phyloP scores from a whole-genome alignment of 1,140 invertebrate species.

The Oreohelix idahoensis region DNA sequence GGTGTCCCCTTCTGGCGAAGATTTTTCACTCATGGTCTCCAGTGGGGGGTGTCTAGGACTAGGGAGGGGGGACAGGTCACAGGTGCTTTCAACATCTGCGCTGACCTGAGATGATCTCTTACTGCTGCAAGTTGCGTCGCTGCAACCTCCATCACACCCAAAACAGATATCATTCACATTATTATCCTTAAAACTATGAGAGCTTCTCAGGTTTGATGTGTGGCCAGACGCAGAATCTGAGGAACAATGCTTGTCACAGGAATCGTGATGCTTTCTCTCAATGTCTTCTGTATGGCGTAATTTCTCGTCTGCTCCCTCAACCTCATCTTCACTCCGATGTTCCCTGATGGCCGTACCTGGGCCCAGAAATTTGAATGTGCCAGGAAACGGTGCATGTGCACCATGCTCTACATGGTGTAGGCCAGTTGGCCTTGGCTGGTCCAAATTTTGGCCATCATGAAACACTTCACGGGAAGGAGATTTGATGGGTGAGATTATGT shows the following conservation, averaged over 20 bases:
- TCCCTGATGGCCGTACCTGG: slow-evolving; percentile 68
- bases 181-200: background rate
- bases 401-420: background rate
- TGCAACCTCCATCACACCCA: slow-evolving; percentile 70
- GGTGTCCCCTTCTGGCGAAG: slow-evolving; percentile 13
- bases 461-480: background rate
- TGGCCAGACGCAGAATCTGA: background rate
- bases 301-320: slow-evolving; percentile 25
- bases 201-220: no score
- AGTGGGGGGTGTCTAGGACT: slow-evolving; percentile 49
- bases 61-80: slow-evolving; percentile 52
- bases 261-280: background rate
- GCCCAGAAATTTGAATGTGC: slow-evolving; percentile 53
- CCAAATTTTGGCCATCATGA: background rate
- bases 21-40: slow-evolving; percentile 39
- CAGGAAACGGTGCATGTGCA: background rate
- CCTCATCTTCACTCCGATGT: slow-evolving; percentile 39
- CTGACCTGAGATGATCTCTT: slow-evolving; percentile 62
- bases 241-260: background rate
- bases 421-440: background rate
- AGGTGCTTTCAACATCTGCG: slow-evolving; percentile 61
- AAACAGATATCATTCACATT: slow-evolving; percentile 72
- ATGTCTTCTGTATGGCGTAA: background rate
- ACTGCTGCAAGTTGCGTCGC: slow-evolving; percentile 64
- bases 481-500: background rate